Evolutionary conservation across 2,113 vertebrate genomes (phyloP), one percentile per base, ranked within the genome.

Genomic region (Vimba vimba): DNA sequence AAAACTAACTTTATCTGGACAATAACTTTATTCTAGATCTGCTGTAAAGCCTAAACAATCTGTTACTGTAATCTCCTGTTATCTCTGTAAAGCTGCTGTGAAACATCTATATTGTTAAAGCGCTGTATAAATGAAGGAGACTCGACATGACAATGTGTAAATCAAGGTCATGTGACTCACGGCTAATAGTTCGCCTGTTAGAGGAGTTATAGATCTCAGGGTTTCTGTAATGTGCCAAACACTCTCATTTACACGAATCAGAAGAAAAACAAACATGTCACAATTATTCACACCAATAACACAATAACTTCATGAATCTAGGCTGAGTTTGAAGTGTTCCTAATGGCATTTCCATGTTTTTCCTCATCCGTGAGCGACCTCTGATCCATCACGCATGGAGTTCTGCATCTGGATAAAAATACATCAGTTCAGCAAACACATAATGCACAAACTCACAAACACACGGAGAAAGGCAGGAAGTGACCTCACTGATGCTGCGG

Each of bases 361-460:
- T 45, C 59, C 60, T 39, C n/a, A 45, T 62, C 59, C 8, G 59
- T 4, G 33, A 27, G 4, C 5, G 23, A 39, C 5, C 75, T 21
- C 9, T 79, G 21, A 59, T 59, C 60, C 33, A 39, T 55, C 30
- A 21, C 30, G 6, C 64, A 68, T 8, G 45, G 36, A n/a, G 52
- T 21, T 33, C 60, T 19, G 30, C 60, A 82, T 82, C 52, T 76
- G 17, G 52, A 43, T 86, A 69, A 78, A 83, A 83, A 86, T 83
- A 83, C 64, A 10, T 39, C 25, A 12, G 19, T 13, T 9, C 10
- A 30, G 30, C 36, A 45, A 27, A 57, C 12, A 57, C 74, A 64
- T 57, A 79, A 69, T 57, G 57, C n/a, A 45, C 33, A 57, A 57
- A 55, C 27, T 19, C 27, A 83, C 55, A 71, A 66, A 60, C 9